Percentiles rank a stretch among this genome's conserved stretches.
phyloP scores from a whole-genome alignment of 2,113 vertebrate species.

The Sterna hirundo region DNA sequence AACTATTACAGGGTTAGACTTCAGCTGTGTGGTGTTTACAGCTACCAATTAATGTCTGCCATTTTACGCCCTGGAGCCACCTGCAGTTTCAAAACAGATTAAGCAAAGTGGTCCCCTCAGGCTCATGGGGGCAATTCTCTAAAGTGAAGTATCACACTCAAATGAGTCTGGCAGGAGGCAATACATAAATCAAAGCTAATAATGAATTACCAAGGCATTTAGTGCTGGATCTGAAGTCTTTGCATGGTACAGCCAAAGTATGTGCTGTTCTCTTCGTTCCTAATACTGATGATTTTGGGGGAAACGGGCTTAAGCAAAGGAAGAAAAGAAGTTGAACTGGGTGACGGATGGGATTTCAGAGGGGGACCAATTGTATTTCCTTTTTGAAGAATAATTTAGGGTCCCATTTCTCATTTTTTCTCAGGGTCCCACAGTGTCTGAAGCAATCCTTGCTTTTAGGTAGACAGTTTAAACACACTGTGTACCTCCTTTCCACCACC shows the following conservation, averaged over 20 bases:
- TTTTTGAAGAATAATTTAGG: neutral
- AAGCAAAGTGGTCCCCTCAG: neutral
- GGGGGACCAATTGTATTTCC: neutral
- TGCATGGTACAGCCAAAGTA: neutral
- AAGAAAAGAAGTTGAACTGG: neutral
- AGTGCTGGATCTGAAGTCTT: neutral
- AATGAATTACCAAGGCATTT: neutral
- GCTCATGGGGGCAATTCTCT: neutral
- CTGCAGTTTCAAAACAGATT: constrained; percentile 16
- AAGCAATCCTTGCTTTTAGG: neutral
- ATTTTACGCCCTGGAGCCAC: neutral
- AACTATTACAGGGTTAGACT: constrained; percentile 26
- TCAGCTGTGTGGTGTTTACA: neutral
- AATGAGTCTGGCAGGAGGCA: neutral
- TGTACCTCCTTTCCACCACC: neutral
- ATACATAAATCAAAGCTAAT: constrained; percentile 1
- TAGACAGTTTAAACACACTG: neutral
- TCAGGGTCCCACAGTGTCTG: neutral
- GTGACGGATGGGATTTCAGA: neutral
- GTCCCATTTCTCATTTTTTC: neutral
- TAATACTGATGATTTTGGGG: neutral
- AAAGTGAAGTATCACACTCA: neutral
- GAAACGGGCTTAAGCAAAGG: neutral
- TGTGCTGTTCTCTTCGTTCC: neutral
- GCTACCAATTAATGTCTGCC: neutral